These are phyloP conservation scores for Phrynocephalus versicolor DNA, from an alignment of 2,113 vertebrate species.

Conservation along the genomic window DNA sequence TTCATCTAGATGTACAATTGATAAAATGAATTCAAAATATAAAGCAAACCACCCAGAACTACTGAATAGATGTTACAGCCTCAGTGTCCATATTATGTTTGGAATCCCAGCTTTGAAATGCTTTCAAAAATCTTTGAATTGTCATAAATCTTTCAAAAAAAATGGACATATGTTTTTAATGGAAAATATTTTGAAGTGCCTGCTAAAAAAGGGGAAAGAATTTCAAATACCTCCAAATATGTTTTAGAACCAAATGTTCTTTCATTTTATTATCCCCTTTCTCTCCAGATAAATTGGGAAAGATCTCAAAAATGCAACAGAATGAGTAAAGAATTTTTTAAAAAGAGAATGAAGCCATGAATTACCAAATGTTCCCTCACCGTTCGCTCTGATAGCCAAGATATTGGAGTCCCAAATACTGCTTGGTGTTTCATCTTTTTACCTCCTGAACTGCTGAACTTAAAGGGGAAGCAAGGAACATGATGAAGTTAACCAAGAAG, in stretches of 20 bases:
- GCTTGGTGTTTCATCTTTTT: no score
- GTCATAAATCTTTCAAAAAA: conserved; percentile 30
- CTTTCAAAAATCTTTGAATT: background rate
- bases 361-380: background rate
- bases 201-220: background rate
- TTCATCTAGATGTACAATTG: background rate
- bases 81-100: conserved; percentile 10
- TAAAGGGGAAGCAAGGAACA: no score
- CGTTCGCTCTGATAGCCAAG: background rate
- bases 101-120: background rate
- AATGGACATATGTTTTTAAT: conserved; percentile 25
- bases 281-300: background rate
- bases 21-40: conserved; percentile 9
- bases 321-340: background rate
- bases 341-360: background rate
- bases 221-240: background rate
- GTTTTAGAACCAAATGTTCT: background rate
- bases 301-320: background rate
- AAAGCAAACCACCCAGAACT: conserved; percentile 19
- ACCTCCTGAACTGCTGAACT: no score
- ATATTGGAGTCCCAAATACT: no score
- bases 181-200: background rate
- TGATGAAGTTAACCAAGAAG: no score
- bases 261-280: background rate
- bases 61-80: background rate